Evolutionary conservation across 2,888 invertebrate genomes (phyloP), one percentile per base, ranked within the genome.

Genomic region (Athalia rosae): DNA sequence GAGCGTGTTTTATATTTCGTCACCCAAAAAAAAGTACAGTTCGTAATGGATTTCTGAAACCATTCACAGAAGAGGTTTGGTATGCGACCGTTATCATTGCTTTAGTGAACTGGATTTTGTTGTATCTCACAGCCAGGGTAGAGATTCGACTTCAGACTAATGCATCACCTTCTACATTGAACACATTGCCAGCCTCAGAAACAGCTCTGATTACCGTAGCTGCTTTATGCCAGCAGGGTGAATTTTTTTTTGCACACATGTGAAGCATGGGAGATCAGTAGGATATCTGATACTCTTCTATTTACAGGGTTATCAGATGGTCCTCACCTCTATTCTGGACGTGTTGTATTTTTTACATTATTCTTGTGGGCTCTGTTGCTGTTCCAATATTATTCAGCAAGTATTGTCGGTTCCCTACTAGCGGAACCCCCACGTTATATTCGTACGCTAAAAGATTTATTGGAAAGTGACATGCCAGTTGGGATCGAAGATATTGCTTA

Each of bases 361-460:
- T 90, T 93, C 64, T 74, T 93, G 1, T 93, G 93, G 85, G 91
- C 93, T 0, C 90, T 94, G 79, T 91, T 93, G 15, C 88, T 94
- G 63, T 94, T 93, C 86, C 94, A 94, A 84, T 94, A 94, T 86
- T 95, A 94, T 86, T 94, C 94, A 62, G 94, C 94, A 0, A 93
- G 93, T 67, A 93, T 95, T 67, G 94, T 94, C 0, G 94, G 94
- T 0, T 92, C 93, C 0, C 85, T 94, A 77, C 87, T 95, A 53
- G 91, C 92, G 85, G 93, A 93, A 77, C 91, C 93, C 11, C 92
- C 93, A 0, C 92, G 92, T 82, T 92, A 92, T 43, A 94, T 95
- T 63, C 91, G 91, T 78, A 93, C 92, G 3, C 83, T 94, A 41
- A 87, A 91, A 67, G 93, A 94, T 84, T 85, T 95, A 79, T 84